A percentile compares a stretch with the other conserved stretches of the same genome.
Conservation (phyloP, 1,140 invertebrate species). For the Orius laevigatus region DNA sequence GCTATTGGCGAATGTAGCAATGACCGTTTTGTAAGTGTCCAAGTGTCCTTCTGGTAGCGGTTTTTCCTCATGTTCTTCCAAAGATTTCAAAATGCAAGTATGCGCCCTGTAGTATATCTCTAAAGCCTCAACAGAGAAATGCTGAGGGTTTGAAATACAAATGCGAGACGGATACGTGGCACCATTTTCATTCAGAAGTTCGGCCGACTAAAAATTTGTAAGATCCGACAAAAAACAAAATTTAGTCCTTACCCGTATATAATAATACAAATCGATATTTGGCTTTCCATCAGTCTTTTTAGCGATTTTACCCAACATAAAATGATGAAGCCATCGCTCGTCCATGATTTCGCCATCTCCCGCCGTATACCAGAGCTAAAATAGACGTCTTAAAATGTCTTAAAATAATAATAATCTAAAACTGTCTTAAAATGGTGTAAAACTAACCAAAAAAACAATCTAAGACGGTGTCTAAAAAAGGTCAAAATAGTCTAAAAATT, state of each 20-base stretch:
- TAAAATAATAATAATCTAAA: no score
- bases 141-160: conserved; percentile 63
- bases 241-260: conserved; percentile 38
- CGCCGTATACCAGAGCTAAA: conserved; percentile 22
- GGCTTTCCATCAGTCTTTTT: conserved; percentile 64
- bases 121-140: conserved; percentile 73
- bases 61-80: conserved; percentile 48
- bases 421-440: no score
- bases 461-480: no score
- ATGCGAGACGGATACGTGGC: conserved; percentile 77
- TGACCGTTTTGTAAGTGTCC: conserved; percentile 11
- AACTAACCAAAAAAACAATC: no score
- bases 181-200: conserved; percentile 54
- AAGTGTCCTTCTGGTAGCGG: conserved; percentile 26
- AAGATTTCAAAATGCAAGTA: conserved; percentile 66
- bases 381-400: no score
- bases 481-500: no score
- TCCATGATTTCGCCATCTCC: conserved; percentile 44
- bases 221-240: conserved; percentile 1
- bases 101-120: conserved; percentile 69
- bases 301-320: conserved; percentile 82
- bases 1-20: conserved; percentile 14
- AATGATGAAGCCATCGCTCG: conserved; percentile 77
- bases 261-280: conserved; percentile 59
- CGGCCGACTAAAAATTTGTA: conserved; percentile 37